Conservation (phyloP, 2,888 invertebrate species). For the Hirtodrosophila cameraria region DNA sequence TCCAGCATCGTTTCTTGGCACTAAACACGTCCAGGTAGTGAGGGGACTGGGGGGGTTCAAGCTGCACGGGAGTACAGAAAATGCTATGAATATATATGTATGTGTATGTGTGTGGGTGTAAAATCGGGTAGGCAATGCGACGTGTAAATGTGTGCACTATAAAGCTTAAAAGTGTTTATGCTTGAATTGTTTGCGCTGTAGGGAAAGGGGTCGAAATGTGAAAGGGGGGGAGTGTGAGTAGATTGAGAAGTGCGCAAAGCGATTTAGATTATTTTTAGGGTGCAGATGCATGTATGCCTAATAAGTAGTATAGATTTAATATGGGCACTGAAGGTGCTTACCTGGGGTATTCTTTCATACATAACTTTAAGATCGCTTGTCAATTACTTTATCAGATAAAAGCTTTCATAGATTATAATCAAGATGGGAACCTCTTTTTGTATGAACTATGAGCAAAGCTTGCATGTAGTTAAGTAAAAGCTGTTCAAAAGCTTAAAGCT, state of each 20-base stretch:
- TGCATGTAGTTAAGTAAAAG: no score
- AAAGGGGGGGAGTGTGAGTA: not conserved
- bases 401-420: no score
- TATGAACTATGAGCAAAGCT: no score
- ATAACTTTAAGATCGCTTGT: no score
- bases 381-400: no score
- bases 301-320: not conserved
- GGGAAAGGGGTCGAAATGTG: not conserved
- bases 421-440: no score
- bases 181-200: slow-evolving; percentile 44
- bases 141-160: slow-evolving; percentile 71
- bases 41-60: not conserved
- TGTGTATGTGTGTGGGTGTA: slow-evolving; percentile 2
- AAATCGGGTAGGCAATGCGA: slow-evolving; percentile 59
- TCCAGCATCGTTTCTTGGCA: slow-evolving; percentile 64
- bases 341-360: no score
- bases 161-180: slow-evolving; percentile 74
- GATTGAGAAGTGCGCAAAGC: slow-evolving; percentile 5
- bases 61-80: not conserved
- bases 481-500: no score
- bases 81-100: slow-evolving; percentile 15
- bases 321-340: no score
- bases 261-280: slow-evolving; percentile 21
- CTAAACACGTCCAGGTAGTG: slow-evolving; percentile 59
- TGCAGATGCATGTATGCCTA: slow-evolving; percentile 5